phyloP scores from a whole-genome alignment of 2,797 vertebrate genomes.

The Gouania willdenowi region DNA sequence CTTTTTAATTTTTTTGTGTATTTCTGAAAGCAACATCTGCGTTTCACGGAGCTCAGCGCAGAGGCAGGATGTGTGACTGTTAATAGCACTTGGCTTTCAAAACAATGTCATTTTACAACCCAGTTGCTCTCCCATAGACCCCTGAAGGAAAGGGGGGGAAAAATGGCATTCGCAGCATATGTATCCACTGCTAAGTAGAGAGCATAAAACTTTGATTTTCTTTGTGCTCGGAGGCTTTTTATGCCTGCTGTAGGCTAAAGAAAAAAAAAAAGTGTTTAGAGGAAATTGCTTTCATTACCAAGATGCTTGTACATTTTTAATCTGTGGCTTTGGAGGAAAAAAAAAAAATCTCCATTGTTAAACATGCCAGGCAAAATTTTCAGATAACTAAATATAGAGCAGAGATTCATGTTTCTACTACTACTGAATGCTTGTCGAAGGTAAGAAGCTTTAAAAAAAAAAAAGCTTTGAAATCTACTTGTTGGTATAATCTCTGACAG shows the following conservation, averaged over 20 bases:
- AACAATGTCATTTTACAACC: constrained; percentile 73
- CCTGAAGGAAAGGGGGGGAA: constrained; percentile 55
- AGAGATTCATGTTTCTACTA: background rate
- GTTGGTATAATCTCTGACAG: background rate
- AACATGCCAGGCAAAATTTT: constrained; percentile 39
- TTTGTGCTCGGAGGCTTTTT: constrained; percentile 68
- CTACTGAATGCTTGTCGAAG: background rate
- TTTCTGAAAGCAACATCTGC: constrained; percentile 78
- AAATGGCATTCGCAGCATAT: constrained; percentile 60
- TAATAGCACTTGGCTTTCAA: constrained; percentile 72
- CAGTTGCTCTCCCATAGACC: constrained; percentile 68
- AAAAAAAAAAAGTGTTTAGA: constrained; percentile 62
- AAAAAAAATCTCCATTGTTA: constrained; percentile 39
- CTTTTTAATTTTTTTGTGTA: constrained; percentile 40
- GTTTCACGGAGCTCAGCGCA: constrained; percentile 67
- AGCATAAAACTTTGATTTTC: constrained; percentile 58
- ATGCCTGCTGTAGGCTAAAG: constrained; percentile 54
- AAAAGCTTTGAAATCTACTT: background rate
- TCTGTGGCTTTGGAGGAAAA: too few species aligned
- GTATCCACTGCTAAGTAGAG: constrained; percentile 43
- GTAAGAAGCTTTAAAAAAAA: background rate
- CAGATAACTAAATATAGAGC: constrained; percentile 27
- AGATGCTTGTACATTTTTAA: constrained; percentile 63
- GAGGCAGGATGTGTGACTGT: constrained; percentile 69
- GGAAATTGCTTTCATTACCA: constrained; percentile 64